Conservation (phyloP, 92 coral and sea anemone species). For the Porites cylindrica region DNA sequence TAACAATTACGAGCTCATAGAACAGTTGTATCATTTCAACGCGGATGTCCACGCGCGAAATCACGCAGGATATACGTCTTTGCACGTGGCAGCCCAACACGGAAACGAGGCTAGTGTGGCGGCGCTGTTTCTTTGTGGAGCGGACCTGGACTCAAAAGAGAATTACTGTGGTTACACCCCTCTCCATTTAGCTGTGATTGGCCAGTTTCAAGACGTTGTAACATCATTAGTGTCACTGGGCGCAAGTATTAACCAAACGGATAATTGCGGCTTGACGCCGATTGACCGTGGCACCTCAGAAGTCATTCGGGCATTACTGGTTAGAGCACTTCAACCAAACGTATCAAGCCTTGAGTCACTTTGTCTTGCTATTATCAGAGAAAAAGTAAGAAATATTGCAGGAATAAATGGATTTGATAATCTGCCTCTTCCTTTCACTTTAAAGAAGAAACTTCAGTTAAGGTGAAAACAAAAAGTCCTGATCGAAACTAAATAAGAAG, state of each 20-base stretch:
- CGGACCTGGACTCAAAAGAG: constrained; percentile 75
- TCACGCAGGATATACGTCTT: constrained; percentile 84
- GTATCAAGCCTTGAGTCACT: constrained; percentile 33
- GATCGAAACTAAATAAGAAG: background rate
- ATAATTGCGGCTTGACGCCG: constrained; percentile 63
- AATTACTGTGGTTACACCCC: constrained; percentile 87
- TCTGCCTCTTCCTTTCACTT: constrained; percentile 59
- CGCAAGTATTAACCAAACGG: constrained; percentile 63
- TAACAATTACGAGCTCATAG: constrained; percentile 26
- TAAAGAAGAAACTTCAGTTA: constrained; percentile 54
- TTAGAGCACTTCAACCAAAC: constrained; percentile 9
- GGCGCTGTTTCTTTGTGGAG: constrained; percentile 81
- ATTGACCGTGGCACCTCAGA: constrained; percentile 70
- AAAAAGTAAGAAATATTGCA: constrained; percentile 27
- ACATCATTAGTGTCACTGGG: constrained; percentile 67
- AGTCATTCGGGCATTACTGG: constrained; percentile 36
- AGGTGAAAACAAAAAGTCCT: background rate
- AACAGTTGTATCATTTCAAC: constrained; percentile 55
- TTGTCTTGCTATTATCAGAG: constrained; percentile 59
- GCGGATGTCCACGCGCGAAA: constrained; percentile 78
- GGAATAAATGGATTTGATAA: constrained; percentile 64
- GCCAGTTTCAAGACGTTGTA: constrained; percentile 63
- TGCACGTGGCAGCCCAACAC: constrained; percentile 75
- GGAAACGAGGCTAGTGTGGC: constrained; percentile 75
- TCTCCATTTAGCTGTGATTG: constrained; percentile 83